Evolutionary conservation across 2,888 invertebrate species (phyloP), one percentile per base, ranked within the genome.

Genomic region (Plutella xylostella): DNA sequence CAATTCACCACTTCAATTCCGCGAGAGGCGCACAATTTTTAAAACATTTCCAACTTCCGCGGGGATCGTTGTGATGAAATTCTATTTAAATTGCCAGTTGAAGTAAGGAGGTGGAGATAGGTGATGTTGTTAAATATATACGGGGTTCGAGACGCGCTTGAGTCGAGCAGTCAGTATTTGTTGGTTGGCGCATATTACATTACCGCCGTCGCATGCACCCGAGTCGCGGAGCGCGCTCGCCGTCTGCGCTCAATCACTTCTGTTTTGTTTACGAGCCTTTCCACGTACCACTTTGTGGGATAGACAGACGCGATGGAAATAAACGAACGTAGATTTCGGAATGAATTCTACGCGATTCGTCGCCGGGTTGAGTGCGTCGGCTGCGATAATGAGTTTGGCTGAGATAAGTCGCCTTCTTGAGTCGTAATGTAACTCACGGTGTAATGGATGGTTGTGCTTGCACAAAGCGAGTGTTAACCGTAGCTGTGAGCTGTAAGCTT

Each of bases 121-220:
- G 15, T 17, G 17, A 34, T 34, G 39, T 39, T 14, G 39, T 39
- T 39, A 39, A 39, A 39, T 19, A 25, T 17, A 39, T 39, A 25
- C 39, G 25, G 25, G 19, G 22, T 7, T 39, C 25, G 17, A 25
- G 11, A 25, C 22, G 25, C 25, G 39, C 39, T 14, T 14, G 15
- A 39, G 39, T 22, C 17, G 22, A 39, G 39, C 39, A 25, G 25
- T 39, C 22, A 25, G 25, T 22, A 14, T 17, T 22, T 39, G 14
- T 21, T 34, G 28, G 30, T 39, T 30, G 28, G 9, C 45, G 45
- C 35, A 45, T 45, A 45, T 45, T 45, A 38, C 42, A 41, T 41
- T 45, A 45, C 45, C n/a, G 20, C 21, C 45, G 42, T 41, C 41
- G 22, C 37, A 14, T 35, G 45, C 34, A 45, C 42, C 42, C 41